These are phyloP conservation scores for Gyrodactylus bullatarudis DNA, from an alignment of 1,140 invertebrate species.

Conservation along the genomic window DNA sequence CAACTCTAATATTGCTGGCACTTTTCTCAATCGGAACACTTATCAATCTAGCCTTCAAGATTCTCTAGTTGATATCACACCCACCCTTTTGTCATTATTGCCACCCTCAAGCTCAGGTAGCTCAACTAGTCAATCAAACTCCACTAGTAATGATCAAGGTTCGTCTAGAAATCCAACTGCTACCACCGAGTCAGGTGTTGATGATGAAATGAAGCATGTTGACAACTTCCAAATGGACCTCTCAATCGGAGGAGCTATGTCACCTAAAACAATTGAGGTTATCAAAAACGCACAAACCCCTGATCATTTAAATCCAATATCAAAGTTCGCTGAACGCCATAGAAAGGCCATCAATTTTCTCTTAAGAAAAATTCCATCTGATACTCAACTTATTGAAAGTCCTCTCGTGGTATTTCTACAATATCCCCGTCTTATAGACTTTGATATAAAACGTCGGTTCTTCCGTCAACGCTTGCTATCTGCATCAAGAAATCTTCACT, in stretches of 20 bases:
- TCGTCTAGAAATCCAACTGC: neutral
- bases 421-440: conserved; percentile 52
- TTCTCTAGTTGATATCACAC: neutral
- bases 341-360: neutral
- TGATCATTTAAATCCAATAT: neutral
- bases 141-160: neutral
- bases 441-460: conserved; percentile 60
- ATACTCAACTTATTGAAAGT: conserved; percentile 33
- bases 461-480: conserved; percentile 57
- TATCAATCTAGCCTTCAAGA: neutral
- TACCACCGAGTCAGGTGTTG: neutral
- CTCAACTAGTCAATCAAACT: neutral
- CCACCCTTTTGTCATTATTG: neutral
- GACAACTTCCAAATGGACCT: neutral
- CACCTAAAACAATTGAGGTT: neutral
- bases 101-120: neutral
- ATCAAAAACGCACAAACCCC: neutral
- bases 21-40: neutral
- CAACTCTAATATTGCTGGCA: neutral
- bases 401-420: conserved; percentile 51
- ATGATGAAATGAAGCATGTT: neutral
- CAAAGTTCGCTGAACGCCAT: neutral
- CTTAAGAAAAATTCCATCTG: neutral
- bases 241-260: neutral
- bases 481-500: neutral